Conservation (phyloP, 1,140 invertebrate genomes). For the Cotesia glomerata region DNA sequence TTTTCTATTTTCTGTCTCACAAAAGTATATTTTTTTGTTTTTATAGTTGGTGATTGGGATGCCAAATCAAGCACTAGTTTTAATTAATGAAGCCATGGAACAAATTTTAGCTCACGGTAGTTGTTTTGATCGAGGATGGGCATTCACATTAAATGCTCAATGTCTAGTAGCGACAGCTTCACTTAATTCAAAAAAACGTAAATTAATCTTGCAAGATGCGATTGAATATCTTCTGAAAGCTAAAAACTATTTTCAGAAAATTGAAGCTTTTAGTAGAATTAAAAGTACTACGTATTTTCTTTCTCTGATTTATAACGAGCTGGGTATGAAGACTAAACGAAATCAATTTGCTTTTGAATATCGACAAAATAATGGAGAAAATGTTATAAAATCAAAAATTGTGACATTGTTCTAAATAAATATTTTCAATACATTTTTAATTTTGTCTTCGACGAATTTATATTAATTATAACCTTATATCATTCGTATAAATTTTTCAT, state of each 20-base stretch:
- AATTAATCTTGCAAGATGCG: slow-evolving; percentile 68
- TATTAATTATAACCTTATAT: too few species aligned
- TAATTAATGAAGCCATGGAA: slow-evolving; percentile 74
- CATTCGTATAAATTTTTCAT: too few species aligned
- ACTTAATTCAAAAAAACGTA: slow-evolving; percentile 57
- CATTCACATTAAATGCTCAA: slow-evolving; percentile 70
- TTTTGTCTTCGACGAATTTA: slow-evolving; percentile 29
- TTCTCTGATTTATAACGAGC: slow-evolving; percentile 69
- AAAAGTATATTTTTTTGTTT: slow-evolving; percentile 27
- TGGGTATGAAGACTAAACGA: slow-evolving; percentile 69
- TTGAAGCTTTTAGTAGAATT: slow-evolving; percentile 75
- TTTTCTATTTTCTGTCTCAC: not conserved
- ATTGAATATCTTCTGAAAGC: slow-evolving; percentile 71
- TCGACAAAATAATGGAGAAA: slow-evolving; percentile 52
- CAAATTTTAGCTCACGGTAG: slow-evolving; percentile 80
- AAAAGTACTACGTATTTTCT: slow-evolving; percentile 76
- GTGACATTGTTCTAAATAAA: too few species aligned
- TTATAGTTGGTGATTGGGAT: slow-evolving; percentile 75
- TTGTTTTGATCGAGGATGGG: slow-evolving; percentile 79
- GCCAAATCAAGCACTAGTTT: slow-evolving; percentile 73
- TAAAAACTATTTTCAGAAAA: slow-evolving; percentile 72
- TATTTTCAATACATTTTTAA: too few species aligned
- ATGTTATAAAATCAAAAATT: slow-evolving; percentile 38
- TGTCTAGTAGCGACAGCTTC: slow-evolving; percentile 71
- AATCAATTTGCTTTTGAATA: slow-evolving; percentile 78